These are phyloP conservation scores for Lycaon pictus DNA, from an alignment of 2,113 vertebrate genomes.

Conservation along the genomic window DNA sequence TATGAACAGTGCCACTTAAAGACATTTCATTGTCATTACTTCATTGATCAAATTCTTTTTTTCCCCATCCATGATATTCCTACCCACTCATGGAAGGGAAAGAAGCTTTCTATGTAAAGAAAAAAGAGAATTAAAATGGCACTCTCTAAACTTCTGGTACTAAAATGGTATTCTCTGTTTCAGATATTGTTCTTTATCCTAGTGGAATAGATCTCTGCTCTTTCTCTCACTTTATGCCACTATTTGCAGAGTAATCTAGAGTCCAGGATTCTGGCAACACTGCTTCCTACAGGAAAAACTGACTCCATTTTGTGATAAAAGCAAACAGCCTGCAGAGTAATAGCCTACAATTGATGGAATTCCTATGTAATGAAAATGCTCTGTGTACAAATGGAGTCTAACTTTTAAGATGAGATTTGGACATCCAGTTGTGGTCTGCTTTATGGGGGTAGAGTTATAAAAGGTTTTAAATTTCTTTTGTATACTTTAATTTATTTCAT, in stretches of 20 bases:
- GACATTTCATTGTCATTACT: not conserved
- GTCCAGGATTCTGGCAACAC: not conserved
- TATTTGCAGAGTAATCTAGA: not conserved
- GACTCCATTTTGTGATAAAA: conserved; percentile 2
- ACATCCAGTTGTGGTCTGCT: not conserved
- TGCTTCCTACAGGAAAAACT: not conserved
- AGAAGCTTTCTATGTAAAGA: not conserved
- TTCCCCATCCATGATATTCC: not conserved
- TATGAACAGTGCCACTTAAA: not conserved
- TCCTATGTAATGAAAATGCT: not conserved
- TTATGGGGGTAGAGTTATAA: not conserved
- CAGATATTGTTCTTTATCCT: not conserved
- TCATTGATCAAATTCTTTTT: conserved; percentile 1
- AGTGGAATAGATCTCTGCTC: not conserved
- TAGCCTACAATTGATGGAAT: not conserved
- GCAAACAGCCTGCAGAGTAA: conserved; percentile 25
- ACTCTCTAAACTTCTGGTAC: not conserved
- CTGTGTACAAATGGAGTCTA: not conserved
- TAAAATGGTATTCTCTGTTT: not conserved
- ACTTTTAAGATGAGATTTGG: conserved; percentile 37
- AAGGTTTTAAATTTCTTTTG: conserved; percentile 46
- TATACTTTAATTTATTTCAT: not conserved
- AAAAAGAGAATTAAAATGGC: conserved; percentile 25
- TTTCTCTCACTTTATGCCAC: not conserved
- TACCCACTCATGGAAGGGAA: conserved; percentile 20